Base-by-base conservation (phyloP, 2,797 vertebrate genomes). In the Heliangelus exortis region DNA sequence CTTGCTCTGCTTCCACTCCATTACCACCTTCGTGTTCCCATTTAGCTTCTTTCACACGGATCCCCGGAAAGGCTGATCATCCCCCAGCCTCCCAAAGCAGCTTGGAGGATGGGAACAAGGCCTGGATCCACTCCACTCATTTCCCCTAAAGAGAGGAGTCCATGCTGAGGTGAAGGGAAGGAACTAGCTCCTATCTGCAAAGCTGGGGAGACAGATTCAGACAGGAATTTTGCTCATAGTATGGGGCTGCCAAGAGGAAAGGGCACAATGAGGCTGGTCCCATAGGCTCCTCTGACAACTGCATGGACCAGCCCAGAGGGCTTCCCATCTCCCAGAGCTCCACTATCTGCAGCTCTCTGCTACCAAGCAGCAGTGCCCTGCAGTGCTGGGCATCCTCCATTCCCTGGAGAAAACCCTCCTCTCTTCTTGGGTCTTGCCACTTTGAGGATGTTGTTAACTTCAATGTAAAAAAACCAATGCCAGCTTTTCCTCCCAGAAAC, bases 21-120 rank as follows among this genome's bases (percentile, higher is more conserved):
- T 78, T 93, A 89, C 89, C 89, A 94, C 71, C 89, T 95, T 89
- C 53, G 6, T 85, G 90, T 43, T 89, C 83, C 63, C 59, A 78
- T 90, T 84, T 93, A 92, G 80, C 63, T 79, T 26, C 92, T 92
- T 79, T 97, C 96, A 96, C 96, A 96, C 15, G 12, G 86, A 79
- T 41, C 84, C 92, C 92, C 17, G 53, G 95, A 95, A 96, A 94
- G 50, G 54, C 1, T 83, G 80, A 78, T 75, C 11, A 23, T 77
- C 78, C 86, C 92, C 87, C 89, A 62, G 62, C 72, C 22, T 72
- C 73, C 68, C 62, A 85, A 77, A 74, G 55, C n/a, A 67, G 59
- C 41, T 16, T 78, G 33, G 57, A 81, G 76, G 81, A 66, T 84
- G 74, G 67, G 83, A 92, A 67, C 16, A 45, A 71, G 48, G 51